Evolutionary conservation across 2,113 vertebrate genomes (phyloP).

Genomic region (Oenanthe oenanthe): DNA sequence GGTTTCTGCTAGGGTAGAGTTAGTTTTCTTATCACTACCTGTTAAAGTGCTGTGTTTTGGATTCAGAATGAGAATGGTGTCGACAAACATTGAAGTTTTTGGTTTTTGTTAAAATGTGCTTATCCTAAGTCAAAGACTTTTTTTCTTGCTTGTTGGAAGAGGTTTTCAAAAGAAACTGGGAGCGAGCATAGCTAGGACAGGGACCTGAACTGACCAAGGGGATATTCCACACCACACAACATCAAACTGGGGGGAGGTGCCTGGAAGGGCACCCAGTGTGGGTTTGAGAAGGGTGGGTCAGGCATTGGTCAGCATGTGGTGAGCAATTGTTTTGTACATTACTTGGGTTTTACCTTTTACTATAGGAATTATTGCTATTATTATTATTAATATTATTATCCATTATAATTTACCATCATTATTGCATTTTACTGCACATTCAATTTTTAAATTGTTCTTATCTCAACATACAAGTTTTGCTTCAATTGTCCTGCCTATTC

Average conservation of each 20-base stretch:
- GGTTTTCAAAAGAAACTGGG: neutral
- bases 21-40: neutral
- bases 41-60: neutral
- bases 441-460: neutral
- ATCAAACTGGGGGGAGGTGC: neutral
- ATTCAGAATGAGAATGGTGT: neutral
- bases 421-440: neutral
- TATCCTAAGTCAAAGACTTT: neutral
- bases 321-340: neutral
- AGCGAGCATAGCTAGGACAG: neutral
- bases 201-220: neutral
- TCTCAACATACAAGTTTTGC: neutral
- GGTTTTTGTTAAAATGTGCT: neutral
- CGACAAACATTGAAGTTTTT: neutral
- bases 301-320: accelerated
- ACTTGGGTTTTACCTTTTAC: neutral
- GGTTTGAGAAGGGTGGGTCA: neutral
- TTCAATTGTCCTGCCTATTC: neutral
- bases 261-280: too few relatives aligned
- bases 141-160: neutral
- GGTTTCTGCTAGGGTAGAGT: neutral
- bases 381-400: neutral
- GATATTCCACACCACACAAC: neutral
- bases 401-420: neutral
- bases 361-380: neutral